Evolutionary conservation across 2,888 invertebrate species (phyloP), one percentile per base, ranked within the genome.

Genomic region (Palloptera scutellata): DNA sequence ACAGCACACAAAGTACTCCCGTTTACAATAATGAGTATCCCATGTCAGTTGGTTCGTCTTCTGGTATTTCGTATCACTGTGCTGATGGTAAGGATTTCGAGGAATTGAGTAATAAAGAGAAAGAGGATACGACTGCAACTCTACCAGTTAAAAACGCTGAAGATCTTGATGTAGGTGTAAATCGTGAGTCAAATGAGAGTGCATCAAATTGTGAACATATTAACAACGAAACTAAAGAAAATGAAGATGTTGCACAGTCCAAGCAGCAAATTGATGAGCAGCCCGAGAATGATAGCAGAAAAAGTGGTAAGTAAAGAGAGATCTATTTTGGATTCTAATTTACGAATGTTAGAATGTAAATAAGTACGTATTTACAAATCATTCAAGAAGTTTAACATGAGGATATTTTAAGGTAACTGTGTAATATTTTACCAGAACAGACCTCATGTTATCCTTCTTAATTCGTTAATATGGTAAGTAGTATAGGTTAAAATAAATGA

Each of bases 11-110:
- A 60, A 79, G 79, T 60, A 80, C 79, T 4, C 79, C 79, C n/a
- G 73, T 79, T 15, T 80, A 79, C 64, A 79, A 78, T 4, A 77
- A 77, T 70, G 80, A 80, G 1, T 80, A 79, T 5, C 79, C 79
- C 45, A 77, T 77, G 76, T 80, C 80, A 10, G 79, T 79, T 45
- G 80, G 79, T 62, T 79, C 80, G 0, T 76, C 79, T 0, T 80
- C 80, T 48, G 77, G 78, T 59, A 73, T 78, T 20, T 76, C 78
- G 1, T 79, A 79, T 67, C 79, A 80, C 43, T 76, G 74, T 3
- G 72, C 72, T 12, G 80, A 79, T 66, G 75, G 74, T 55, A 71
- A 76, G 40, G 79, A 80, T 53, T 74, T 70, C 42, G 80, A 80
- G 20, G 77, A 77, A 43, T 73, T 62, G 19, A 42, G 54, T 8